phyloP scores from a whole-genome alignment of 2,113 vertebrate species.

The Platichthys flesus region DNA sequence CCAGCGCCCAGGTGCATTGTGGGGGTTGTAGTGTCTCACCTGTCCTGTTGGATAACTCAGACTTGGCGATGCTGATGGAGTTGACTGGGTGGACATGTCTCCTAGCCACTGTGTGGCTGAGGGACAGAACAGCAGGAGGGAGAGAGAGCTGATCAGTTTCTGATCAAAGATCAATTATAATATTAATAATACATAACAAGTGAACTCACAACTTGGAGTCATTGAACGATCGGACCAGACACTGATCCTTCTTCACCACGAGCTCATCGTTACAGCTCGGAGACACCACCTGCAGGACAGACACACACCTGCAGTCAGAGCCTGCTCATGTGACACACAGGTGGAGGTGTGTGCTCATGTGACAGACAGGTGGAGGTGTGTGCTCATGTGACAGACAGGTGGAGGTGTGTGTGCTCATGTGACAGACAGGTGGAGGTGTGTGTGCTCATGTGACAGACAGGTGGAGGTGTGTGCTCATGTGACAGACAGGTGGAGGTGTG shows the following conservation, averaged over 20 bases:
- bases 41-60: constrained; percentile 85
- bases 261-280: constrained; percentile 96
- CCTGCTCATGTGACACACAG: background rate
- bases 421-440: background rate
- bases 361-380: background rate
- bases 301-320: constrained; percentile 1
- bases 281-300: constrained; percentile 88
- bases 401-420: too few species aligned
- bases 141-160: background rate
- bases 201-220: constrained; percentile 96
- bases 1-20: constrained; percentile 13
- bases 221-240: constrained; percentile 93
- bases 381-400: background rate
- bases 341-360: background rate
- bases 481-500: background rate
- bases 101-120: constrained; percentile 89
- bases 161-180: background rate
- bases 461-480: background rate
- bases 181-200: background rate
- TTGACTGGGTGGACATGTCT: constrained; percentile 88
- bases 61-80: constrained; percentile 80
- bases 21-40: constrained; percentile 79
- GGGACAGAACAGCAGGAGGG: constrained; percentile 12
- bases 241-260: constrained; percentile 96
- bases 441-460: background rate